A percentile compares a stretch with the other conserved stretches of the same genome.
phyloP scores from a whole-genome alignment of 2,113 vertebrate genomes.

The Chascanopsetta lugubris region DNA sequence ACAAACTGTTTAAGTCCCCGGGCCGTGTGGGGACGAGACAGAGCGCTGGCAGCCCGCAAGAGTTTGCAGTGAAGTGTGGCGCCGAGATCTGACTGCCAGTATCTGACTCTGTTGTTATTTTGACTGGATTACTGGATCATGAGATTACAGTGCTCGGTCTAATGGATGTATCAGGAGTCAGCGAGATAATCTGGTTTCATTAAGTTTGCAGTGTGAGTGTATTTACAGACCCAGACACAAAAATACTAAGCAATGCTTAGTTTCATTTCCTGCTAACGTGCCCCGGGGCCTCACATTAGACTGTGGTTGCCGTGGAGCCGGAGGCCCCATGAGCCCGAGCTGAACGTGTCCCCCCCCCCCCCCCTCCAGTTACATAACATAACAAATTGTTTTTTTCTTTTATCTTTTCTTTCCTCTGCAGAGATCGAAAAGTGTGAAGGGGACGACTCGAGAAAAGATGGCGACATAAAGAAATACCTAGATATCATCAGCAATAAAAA shows the following conservation, averaged over 20 bases:
- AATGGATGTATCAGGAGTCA: slow-evolving; percentile 37
- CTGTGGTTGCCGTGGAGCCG: slow-evolving; percentile 9
- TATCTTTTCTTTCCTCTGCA: slow-evolving; percentile 73
- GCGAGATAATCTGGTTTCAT: slow-evolving; percentile 47
- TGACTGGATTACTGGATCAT: slow-evolving; percentile 58
- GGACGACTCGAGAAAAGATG: slow-evolving; percentile 91
- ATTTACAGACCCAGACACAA: slow-evolving; percentile 33
- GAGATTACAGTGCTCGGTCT: slow-evolving; percentile 42
- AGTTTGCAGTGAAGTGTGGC: slow-evolving; percentile 34
- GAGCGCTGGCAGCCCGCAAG: slow-evolving; percentile 14
- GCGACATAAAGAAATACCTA: slow-evolving; percentile 95
- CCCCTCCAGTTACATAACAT: neutral
- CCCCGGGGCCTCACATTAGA: slow-evolving; percentile 13
- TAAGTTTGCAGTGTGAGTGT: slow-evolving; percentile 40
- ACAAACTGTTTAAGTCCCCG: slow-evolving; percentile 22
- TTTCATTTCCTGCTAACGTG: slow-evolving; percentile 18
- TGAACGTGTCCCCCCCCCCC: slow-evolving; percentile 12
- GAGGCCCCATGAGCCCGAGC: neutral
- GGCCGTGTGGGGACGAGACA: slow-evolving; percentile 25
- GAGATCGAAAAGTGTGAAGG: slow-evolving; percentile 96
- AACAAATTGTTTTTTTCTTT: slow-evolving; percentile 19
- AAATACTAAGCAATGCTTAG: slow-evolving; percentile 34
- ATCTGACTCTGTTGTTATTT: slow-evolving; percentile 52
- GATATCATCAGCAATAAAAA: slow-evolving; percentile 99
- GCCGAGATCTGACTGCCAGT: slow-evolving; percentile 22